Conservation (phyloP, 2,797 vertebrate genomes). For the Eulemur mongoz region DNA sequence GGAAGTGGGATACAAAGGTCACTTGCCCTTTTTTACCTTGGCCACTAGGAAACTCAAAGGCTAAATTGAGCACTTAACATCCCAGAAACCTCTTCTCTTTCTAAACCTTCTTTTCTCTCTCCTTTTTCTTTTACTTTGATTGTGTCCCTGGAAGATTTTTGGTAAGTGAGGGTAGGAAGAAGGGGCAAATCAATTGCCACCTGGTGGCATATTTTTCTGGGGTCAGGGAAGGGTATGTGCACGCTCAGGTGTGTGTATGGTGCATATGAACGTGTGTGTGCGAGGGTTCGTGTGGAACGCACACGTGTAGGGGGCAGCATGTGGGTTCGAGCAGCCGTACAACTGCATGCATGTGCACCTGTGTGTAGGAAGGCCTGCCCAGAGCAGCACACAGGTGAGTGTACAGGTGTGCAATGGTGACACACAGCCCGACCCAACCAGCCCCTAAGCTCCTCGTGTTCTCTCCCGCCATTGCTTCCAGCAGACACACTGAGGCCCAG, state of each 20-base stretch:
- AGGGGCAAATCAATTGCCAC: neutral
- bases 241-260: accelerated
- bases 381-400: neutral
- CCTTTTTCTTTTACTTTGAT: neutral
- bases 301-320: accelerated
- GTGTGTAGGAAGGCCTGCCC: neutral
- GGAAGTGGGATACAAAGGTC: neutral
- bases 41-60: neutral
- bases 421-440: neutral
- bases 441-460: accelerated
- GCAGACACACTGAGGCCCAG: neutral
- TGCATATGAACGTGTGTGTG: accelerated
- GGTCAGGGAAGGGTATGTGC: neutral
- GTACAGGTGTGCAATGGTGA: neutral
- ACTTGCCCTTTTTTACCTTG: neutral
- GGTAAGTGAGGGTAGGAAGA: neutral
- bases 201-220: neutral
- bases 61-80: neutral
- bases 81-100: neutral
- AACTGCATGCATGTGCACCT: accelerated
- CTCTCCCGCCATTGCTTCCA: neutral
- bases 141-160: neutral
- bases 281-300: accelerated
- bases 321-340: neutral
- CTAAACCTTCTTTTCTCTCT: neutral